phyloP scores from a whole-genome alignment of 2,888 invertebrate species.

The Conomelus anceps region DNA sequence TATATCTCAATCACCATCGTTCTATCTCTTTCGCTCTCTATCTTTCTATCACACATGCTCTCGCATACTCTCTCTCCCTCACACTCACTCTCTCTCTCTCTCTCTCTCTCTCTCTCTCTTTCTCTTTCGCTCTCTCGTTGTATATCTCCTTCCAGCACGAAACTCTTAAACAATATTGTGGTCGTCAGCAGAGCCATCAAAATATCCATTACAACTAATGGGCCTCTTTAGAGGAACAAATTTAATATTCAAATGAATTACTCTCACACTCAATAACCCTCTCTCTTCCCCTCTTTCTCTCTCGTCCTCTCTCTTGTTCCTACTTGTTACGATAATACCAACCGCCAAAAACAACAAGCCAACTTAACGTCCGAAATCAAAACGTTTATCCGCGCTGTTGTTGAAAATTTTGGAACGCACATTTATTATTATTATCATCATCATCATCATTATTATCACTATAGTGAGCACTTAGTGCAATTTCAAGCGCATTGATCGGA shows the following conservation, averaged over 20 bases:
- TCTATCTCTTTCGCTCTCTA: too few species aligned
- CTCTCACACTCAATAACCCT: not conserved
- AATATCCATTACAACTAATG: not conserved
- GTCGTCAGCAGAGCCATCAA: not conserved
- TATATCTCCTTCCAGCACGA: too few species aligned
- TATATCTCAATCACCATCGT: too few species aligned
- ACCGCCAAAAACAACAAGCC: not conserved
- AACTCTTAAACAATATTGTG: not conserved
- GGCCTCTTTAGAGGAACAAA: not conserved
- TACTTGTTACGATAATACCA: not conserved
- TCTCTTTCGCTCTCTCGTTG: not conserved
- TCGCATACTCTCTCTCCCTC: too few species aligned
- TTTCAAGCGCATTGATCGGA: not conserved
- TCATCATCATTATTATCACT: too few species aligned
- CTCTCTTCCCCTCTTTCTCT: not conserved
- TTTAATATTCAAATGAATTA: not conserved
- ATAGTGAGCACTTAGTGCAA: too few species aligned
- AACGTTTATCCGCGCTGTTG: not conserved
- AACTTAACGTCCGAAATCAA: not conserved
- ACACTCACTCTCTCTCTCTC: not conserved
- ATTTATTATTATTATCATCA: too few species aligned
- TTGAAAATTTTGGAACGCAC: not conserved
- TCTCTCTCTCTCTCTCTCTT: not conserved
- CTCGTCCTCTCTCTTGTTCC: too few species aligned
- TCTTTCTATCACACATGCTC: too few species aligned